These are phyloP conservation scores for Oryzias sinensis DNA, from an alignment of 2,797 vertebrate genomes.

Conservation along the genomic window DNA sequence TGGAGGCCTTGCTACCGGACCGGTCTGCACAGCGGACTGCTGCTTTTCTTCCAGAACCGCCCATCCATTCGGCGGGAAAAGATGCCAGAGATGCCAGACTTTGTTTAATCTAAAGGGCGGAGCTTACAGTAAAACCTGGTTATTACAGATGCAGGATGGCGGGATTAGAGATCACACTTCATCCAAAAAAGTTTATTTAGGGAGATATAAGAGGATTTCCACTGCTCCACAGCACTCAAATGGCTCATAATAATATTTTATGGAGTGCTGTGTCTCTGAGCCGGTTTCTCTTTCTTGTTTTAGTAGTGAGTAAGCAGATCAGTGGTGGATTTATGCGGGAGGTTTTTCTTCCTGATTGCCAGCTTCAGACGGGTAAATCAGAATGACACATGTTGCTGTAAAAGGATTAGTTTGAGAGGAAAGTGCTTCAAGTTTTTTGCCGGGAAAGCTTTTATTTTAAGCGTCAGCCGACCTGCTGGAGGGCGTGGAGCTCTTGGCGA, in stretches of 20 bases:
- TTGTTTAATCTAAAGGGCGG: slow-evolving; percentile 77
- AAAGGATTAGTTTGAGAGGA: slow-evolving; percentile 26
- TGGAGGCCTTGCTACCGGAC: slow-evolving; percentile 42
- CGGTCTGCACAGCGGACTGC: slow-evolving; percentile 13
- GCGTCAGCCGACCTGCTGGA: neutral
- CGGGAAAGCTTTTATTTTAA: neutral
- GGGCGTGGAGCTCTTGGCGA: neutral
- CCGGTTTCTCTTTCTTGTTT: slow-evolving; percentile 11
- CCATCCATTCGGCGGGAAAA: slow-evolving; percentile 47
- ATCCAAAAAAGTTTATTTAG: slow-evolving; percentile 80
- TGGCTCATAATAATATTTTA: slow-evolving; percentile 39
- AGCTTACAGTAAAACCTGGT: slow-evolving; percentile 71
- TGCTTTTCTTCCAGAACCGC: slow-evolving; percentile 39
- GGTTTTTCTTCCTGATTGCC: slow-evolving; percentile 36
- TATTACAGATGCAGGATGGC: slow-evolving; percentile 68
- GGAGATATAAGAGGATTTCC: slow-evolving; percentile 73
- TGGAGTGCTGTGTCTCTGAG: slow-evolving; percentile 19
- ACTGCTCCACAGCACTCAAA: slow-evolving; percentile 46
- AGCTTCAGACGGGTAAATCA: slow-evolving; percentile 33
- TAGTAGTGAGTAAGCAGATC: slow-evolving; percentile 54
- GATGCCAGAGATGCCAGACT: slow-evolving; percentile 58
- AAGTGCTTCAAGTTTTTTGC: slow-evolving; percentile 18
- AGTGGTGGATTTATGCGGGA: slow-evolving; percentile 42
- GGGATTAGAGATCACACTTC: slow-evolving; percentile 76
- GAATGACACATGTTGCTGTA: slow-evolving; percentile 16